Percentiles rank a stretch among this genome's conserved stretches.
Evolutionary conservation across 2,888 invertebrate genomes (phyloP).

Genomic region (Athalia rosae): DNA sequence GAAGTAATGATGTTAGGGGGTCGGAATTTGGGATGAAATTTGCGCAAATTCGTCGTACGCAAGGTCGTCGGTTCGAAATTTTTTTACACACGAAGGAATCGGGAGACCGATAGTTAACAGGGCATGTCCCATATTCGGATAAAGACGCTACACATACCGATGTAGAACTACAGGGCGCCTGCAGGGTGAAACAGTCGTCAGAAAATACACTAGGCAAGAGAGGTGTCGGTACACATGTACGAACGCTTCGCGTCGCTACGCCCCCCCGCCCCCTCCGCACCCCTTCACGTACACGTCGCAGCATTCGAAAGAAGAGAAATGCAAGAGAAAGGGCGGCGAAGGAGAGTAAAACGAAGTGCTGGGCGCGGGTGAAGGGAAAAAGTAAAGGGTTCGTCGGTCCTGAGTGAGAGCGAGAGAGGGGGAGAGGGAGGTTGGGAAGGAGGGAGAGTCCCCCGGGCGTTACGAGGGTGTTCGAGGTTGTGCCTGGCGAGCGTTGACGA

Average conservation of each 20-base stretch:
- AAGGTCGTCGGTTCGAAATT: too few relatives aligned
- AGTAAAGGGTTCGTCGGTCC: slow-evolving; percentile 25
- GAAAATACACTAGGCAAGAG: slow-evolving; percentile 1
- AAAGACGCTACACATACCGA: neutral
- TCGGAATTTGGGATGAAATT: too few relatives aligned
- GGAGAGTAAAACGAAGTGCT: too few relatives aligned
- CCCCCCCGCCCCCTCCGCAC: neutral
- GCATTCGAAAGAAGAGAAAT: too few relatives aligned
- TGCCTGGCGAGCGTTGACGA: neutral
- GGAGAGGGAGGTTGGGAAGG: too few relatives aligned
- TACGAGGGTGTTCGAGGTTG: slow-evolving; percentile 8
- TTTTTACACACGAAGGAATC: too few relatives aligned
- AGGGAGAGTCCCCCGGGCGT: neutral
- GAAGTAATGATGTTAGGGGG: too few relatives aligned
- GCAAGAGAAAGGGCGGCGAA: too few relatives aligned
- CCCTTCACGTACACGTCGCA: too few relatives aligned
- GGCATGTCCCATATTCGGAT: too few relatives aligned
- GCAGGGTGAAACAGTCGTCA: slow-evolving; percentile 11
- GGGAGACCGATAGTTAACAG: too few relatives aligned
- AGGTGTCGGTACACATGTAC: slow-evolving; percentile 16
- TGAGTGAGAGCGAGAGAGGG: neutral
- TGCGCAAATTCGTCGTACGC: too few relatives aligned
- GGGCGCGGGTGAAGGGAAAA: slow-evolving; percentile 1
- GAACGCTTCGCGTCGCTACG: neutral
- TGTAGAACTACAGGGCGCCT: neutral